Base-by-base conservation (phyloP, 1,140 invertebrate genomes). In the Neelides sp. region DNA sequence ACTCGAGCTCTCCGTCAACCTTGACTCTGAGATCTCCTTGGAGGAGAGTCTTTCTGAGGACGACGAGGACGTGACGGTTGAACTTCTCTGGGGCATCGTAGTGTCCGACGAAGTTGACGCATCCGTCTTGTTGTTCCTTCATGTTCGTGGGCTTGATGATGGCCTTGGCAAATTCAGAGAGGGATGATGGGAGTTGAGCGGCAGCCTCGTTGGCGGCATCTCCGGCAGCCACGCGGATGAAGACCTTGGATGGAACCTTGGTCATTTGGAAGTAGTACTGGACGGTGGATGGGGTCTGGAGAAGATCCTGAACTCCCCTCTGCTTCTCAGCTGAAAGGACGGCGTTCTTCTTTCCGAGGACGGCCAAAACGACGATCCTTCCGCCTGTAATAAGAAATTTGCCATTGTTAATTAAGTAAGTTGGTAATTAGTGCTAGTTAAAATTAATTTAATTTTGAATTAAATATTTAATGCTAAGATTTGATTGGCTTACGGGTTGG, bases 341-440 rank as follows among this genome's bases (percentile, higher is more conserved):
- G 15, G 52, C 26, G 2, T 43, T n/a, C 32, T 53, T 50, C 50
- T 57, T 61, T 17, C 51, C 50, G 4, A 61, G 19, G 23, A 57
- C 19, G 28, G 49, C 59, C 22, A 55, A 12, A 28, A 44, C 50
- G 20, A 54, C 8, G 12, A 50, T 24, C 17, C 30, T 41, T 34
- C 45, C 48, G 32, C 34, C 23, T 53, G 47, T 42, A 45, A 20
- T 4, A 26, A 34, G 17, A 35, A 30, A 51, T 45, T n/a, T 23
- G 19, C 4, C 3, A n/a, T n/a, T n/a, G n/a, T n/a, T n/a, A n/a
- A n/a, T n/a, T n/a, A n/a, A n/a, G n/a, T n/a, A n/a, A n/a, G n/a
- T n/a, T n/a, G n/a, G n/a, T n/a, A n/a, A n/a, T n/a, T n/a, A n/a
- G n/a, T n/a, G n/a, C n/a, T n/a, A n/a, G n/a, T n/a, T n/a, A n/a